Conservation (phyloP, 1,140 invertebrate genomes). For the Drosophila hydei region DNA sequence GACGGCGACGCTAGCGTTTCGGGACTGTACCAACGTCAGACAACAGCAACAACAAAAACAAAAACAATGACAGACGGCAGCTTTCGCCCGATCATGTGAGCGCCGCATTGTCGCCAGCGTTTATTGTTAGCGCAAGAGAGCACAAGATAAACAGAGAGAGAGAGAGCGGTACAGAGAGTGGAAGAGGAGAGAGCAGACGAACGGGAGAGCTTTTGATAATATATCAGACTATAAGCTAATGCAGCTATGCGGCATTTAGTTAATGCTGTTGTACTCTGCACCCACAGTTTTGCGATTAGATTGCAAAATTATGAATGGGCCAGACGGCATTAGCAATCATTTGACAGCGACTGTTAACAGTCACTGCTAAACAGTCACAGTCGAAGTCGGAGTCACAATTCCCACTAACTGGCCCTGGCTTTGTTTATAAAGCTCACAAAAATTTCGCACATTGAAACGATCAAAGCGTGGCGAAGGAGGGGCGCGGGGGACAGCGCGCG, state of each 20-base stretch:
- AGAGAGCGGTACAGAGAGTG: constrained; percentile 1
- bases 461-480: too few species aligned
- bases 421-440: constrained; percentile 58
- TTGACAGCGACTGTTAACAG: constrained; percentile 13
- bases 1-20: neutral
- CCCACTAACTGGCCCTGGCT: constrained; percentile 55
- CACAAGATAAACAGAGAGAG: neutral
- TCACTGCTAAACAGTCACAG: constrained; percentile 13
- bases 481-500: neutral
- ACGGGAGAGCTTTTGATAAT: constrained; percentile 22
- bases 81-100: constrained; percentile 80
- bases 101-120: constrained; percentile 48
- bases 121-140: constrained; percentile 53
- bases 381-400: constrained; percentile 2
- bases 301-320: constrained; percentile 73
- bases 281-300: constrained; percentile 56
- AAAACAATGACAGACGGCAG: constrained; percentile 31
- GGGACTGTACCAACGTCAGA: constrained; percentile 55
- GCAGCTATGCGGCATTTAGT: constrained; percentile 47
- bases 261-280: constrained; percentile 67
- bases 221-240: constrained; percentile 27
- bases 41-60: constrained; percentile 9
- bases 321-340: constrained; percentile 7
- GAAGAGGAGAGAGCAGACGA: neutral
- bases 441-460: constrained; percentile 44